Conservation (phyloP, 2,797 vertebrate species). For the Morus bassanus region DNA sequence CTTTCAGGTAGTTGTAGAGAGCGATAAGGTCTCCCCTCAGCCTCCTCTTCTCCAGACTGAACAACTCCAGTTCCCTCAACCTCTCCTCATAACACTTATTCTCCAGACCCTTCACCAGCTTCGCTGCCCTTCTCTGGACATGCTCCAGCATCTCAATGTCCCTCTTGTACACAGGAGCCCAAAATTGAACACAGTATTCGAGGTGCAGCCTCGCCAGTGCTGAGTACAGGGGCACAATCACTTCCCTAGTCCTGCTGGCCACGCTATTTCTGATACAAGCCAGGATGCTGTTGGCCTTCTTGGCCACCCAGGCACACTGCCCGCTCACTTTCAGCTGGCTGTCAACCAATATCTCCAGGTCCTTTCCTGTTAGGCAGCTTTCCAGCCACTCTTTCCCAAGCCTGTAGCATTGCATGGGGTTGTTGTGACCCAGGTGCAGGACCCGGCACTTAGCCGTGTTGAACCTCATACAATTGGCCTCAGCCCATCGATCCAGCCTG, state of each 20-base stretch:
- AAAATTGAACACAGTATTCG: no score
- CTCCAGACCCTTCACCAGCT: no score
- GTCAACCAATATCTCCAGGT: no score
- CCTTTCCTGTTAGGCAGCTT: fast-evolving
- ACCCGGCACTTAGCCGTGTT: background rate
- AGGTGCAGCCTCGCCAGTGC: background rate
- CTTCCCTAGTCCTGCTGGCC: background rate
- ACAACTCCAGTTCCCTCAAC: no score
- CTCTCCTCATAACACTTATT: no score
- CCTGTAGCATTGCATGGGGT: no score
- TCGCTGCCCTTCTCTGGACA: no score
- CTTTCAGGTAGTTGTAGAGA: no score
- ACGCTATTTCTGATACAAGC: fast-evolving
- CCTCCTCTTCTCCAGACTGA: no score
- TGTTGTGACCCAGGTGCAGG: background rate
- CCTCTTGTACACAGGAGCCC: no score
- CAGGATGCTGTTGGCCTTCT: background rate
- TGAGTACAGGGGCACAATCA: fast-evolving
- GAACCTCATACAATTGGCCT: background rate
- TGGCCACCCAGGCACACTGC: background rate
- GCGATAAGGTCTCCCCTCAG: no score
- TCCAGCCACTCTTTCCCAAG: background rate
- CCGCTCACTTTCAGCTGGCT: background rate
- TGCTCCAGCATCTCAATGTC: no score
- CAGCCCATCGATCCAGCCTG: background rate